These are phyloP conservation scores for Coptotermes formosanus DNA, from an alignment of 1,140 invertebrate species.

Conservation along the genomic window DNA sequence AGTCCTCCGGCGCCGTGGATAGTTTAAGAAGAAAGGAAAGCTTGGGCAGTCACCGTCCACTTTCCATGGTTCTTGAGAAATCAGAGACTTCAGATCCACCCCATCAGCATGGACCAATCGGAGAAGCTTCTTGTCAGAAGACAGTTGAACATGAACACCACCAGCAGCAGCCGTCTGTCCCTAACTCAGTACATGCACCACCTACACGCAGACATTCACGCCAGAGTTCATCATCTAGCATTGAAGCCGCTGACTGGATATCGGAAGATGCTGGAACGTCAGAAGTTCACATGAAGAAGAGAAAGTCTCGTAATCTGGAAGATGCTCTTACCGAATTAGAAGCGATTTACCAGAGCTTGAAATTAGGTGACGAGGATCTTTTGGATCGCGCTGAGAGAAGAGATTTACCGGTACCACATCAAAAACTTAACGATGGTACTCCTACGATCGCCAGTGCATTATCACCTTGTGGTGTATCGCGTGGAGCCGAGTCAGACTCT, in stretches of 20 bases:
- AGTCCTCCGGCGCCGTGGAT: slow-evolving; percentile 38
- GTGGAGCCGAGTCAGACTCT: slow-evolving; percentile 34
- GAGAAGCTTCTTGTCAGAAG: not conserved
- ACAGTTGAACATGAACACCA: too few species aligned
- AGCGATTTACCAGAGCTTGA: slow-evolving; percentile 82
- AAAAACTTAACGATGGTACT: slow-evolving; percentile 34
- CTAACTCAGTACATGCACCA: not conserved
- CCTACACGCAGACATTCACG: slow-evolving; percentile 33
- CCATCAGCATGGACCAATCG: not conserved
- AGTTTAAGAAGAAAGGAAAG: slow-evolving; percentile 45
- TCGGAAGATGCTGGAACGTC: not conserved
- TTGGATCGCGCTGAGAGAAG: slow-evolving; percentile 73
- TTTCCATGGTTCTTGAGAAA: slow-evolving; percentile 43
- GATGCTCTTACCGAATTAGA: slow-evolving; percentile 85
- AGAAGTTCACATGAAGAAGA: slow-evolving; percentile 49
- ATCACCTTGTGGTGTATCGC: not conserved
- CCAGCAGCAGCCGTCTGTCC: too few species aligned
- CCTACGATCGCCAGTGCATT: not conserved
- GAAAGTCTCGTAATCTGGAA: slow-evolving; percentile 74
- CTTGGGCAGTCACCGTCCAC: slow-evolving; percentile 37
- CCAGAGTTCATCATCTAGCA: slow-evolving; percentile 33
- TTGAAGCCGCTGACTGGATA: slow-evolving; percentile 32
- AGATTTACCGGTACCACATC: slow-evolving; percentile 60
- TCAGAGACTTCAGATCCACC: slow-evolving; percentile 36
- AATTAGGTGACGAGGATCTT: slow-evolving; percentile 77